These are phyloP conservation scores for Drosophila emarginata DNA, from an alignment of 2,888 invertebrate species.

Conservation along the genomic window DNA sequence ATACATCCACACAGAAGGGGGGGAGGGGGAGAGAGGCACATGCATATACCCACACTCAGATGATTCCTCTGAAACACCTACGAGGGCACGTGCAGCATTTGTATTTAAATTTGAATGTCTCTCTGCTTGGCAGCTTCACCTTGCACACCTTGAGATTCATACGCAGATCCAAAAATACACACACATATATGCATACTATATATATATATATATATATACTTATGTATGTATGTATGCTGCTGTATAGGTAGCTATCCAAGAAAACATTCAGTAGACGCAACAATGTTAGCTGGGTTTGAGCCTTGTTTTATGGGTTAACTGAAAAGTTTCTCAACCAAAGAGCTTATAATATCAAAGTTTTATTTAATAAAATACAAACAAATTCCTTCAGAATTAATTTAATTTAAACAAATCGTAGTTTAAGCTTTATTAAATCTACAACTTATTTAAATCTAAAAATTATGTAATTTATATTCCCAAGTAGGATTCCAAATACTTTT, in stretches of 20 bases:
- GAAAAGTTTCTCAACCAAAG: conserved; percentile 35
- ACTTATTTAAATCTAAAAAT: too few species aligned
- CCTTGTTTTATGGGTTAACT: conserved; percentile 40
- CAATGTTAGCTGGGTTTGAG: conserved; percentile 38
- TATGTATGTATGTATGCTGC: conserved; percentile 4
- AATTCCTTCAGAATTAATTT: too few species aligned
- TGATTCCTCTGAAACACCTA: conserved; percentile 48
- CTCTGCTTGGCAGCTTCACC: conserved; percentile 38
- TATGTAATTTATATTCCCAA: too few species aligned
- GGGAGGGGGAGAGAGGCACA: background rate
- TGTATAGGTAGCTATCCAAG: conserved; percentile 28
- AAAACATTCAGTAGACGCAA: conserved; percentile 38
- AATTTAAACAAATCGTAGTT: too few species aligned
- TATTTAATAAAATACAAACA: too few species aligned
- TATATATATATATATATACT: conserved; percentile 7
- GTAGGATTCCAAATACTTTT: too few species aligned
- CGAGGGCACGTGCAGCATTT: conserved; percentile 71
- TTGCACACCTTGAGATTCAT: conserved; percentile 32
- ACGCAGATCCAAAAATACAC: conserved; percentile 5
- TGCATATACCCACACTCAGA: conserved; percentile 9
- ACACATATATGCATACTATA: conserved; percentile 2
- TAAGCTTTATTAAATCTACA: too few species aligned
- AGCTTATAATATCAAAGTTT: background rate
- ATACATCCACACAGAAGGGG: background rate
- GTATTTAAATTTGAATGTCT: conserved; percentile 76